A percentile compares a stretch with the other conserved stretches of the same genome.
phyloP scores from a whole-genome alignment of 2,888 invertebrate genomes.

The Peribatodes rhomboidaria region DNA sequence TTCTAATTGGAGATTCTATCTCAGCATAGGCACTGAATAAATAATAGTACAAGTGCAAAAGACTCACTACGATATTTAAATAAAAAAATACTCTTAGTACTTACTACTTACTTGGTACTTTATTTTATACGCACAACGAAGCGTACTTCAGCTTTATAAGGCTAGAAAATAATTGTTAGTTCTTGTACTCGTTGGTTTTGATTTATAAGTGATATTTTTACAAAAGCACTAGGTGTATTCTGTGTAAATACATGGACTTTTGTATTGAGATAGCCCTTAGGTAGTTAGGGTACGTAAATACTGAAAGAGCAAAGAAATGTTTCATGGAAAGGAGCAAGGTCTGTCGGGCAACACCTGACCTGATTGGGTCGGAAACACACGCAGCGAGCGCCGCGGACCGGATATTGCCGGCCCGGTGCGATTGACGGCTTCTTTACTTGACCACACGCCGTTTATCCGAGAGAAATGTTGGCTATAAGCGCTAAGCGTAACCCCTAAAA shows the following conservation, averaged over 20 bases:
- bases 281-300: not conserved
- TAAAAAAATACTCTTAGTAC: too few species aligned
- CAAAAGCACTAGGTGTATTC: not conserved
- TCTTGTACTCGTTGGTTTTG: too few species aligned
- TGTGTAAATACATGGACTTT: not conserved
- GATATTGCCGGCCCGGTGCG: constrained; percentile 68
- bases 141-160: too few species aligned
- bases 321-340: constrained; percentile 59
- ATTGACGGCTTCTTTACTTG: constrained; percentile 58
- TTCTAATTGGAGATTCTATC: too few species aligned
- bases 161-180: too few species aligned
- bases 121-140: too few species aligned
- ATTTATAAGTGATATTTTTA: too few species aligned
- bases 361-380: constrained; percentile 64
- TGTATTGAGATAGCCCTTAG: not conserved
- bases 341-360: constrained; percentile 48
- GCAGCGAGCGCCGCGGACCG: constrained; percentile 61
- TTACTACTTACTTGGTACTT: too few species aligned
- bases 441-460: constrained; percentile 45
- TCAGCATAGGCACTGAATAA: too few species aligned
- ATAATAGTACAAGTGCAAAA: too few species aligned
- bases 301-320: constrained; percentile 37
- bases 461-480: constrained; percentile 20
- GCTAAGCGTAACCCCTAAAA: constrained; percentile 15
- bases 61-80: too few species aligned